Conservation (phyloP, 1,140 invertebrate genomes). For the Battus philenor region DNA sequence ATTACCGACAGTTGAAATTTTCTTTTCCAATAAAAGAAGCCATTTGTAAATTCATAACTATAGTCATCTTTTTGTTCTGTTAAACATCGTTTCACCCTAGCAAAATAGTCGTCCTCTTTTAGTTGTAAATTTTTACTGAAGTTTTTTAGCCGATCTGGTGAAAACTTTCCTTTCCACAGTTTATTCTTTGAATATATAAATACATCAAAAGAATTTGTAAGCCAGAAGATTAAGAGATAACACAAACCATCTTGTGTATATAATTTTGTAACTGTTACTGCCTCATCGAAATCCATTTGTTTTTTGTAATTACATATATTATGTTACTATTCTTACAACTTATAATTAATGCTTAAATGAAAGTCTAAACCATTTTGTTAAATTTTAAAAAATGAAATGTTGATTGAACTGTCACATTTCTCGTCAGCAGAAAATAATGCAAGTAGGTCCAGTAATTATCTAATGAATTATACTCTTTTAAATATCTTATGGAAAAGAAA, state of each 20-base stretch:
- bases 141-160: conserved; percentile 34
- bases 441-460: too few relatives aligned
- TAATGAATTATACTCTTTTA: too few relatives aligned
- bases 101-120: conserved; percentile 35
- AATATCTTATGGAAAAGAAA: too few relatives aligned
- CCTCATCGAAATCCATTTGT: conserved; percentile 47
- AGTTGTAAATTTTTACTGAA: conserved; percentile 52
- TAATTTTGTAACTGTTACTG: conserved; percentile 46
- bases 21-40: conserved; percentile 59
- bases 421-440: too few relatives aligned
- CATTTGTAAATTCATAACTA: conserved; percentile 49
- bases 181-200: conserved; percentile 40
- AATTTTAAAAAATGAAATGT: neutral
- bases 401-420: neutral
- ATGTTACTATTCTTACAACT: conserved; percentile 2
- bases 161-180: conserved; percentile 55
- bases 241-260: conserved; percentile 25
- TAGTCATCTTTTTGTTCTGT: conserved; percentile 42
- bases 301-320: neutral
- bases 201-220: conserved; percentile 45
- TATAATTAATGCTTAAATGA: neutral
- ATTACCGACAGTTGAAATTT: conserved; percentile 34
- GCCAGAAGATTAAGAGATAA: conserved; percentile 49
- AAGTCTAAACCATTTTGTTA: neutral
- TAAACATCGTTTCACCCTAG: conserved; percentile 33